Percentiles rank a stretch among this genome's conserved stretches.
phyloP scores from a whole-genome alignment of 2,113 vertebrate species.

The Lontra canadensis region DNA sequence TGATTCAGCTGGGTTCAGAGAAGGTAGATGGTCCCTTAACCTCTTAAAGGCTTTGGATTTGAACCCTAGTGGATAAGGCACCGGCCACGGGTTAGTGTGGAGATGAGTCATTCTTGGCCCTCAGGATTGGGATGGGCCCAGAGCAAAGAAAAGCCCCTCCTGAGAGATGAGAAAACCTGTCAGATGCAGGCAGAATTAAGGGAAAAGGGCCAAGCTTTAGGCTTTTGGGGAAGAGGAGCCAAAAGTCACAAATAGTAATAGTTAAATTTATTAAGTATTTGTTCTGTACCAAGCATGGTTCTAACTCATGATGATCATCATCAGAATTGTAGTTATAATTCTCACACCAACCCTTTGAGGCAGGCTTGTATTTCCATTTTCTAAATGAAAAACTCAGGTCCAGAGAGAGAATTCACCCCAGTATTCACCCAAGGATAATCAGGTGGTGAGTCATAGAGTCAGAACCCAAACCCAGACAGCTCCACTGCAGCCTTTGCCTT shows the following conservation, averaged over 20 bases:
- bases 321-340: background rate
- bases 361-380: slow-evolving; percentile 6
- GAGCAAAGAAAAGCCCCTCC: background rate
- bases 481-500: background rate
- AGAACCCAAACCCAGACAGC: background rate
- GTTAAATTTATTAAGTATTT: background rate
- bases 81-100: background rate
- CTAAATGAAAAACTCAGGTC: background rate
- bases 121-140: background rate
- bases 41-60: background rate
- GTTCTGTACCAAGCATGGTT: background rate
- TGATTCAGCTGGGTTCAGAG: slow-evolving; percentile 1
- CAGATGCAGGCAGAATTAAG: background rate
- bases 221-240: background rate
- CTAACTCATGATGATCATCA: background rate
- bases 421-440: background rate
- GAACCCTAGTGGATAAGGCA: background rate
- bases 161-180: background rate
- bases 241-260: background rate
- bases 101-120: background rate
- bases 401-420: background rate
- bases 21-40: background rate
- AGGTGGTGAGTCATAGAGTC: background rate
- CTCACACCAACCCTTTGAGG: background rate
- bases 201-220: background rate